Percentiles rank a stretch among this genome's conserved stretches.
Conservation (phyloP, 2,797 vertebrate species). For the Hippocampus kuda region DNA sequence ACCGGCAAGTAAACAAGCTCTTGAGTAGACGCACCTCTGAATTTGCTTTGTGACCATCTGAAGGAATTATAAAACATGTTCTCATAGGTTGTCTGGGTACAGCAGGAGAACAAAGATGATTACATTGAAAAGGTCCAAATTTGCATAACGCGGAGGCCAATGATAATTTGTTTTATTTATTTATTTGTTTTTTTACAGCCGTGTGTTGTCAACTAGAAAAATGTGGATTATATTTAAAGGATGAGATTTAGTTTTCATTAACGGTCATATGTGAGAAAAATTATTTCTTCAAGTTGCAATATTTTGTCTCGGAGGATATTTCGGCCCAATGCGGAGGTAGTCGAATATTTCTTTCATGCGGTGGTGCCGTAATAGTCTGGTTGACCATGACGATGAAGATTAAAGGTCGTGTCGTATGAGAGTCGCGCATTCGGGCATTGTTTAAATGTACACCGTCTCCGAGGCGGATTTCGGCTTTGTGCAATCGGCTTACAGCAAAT, state of each 20-base stretch:
- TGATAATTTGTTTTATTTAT: no score
- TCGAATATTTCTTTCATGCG: not conserved
- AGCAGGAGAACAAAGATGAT: no score
- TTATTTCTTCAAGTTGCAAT: not conserved
- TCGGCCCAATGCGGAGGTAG: no score
- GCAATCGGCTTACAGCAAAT: not conserved
- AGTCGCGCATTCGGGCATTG: constrained; percentile 25
- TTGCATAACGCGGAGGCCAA: not conserved
- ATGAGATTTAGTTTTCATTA: not conserved
- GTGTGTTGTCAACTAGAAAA: no score
- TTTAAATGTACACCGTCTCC: constrained; percentile 37
- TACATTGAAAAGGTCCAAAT: not conserved
- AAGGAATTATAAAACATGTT: no score
- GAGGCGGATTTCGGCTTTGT: constrained; percentile 26
- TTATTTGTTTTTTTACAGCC: no score
- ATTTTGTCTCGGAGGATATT: not conserved
- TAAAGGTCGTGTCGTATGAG: constrained; percentile 11
- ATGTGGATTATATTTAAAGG: not conserved
- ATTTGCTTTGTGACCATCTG: no score
- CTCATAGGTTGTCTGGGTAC: no score
- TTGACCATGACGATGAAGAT: constrained; percentile 4
- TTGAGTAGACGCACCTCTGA: no score
- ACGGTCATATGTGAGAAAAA: not conserved
- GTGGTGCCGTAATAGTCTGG: not conserved
- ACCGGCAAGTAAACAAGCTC: no score